phyloP scores from a whole-genome alignment of 2,797 vertebrate species.

The Helicolenus hilgendorfi region DNA sequence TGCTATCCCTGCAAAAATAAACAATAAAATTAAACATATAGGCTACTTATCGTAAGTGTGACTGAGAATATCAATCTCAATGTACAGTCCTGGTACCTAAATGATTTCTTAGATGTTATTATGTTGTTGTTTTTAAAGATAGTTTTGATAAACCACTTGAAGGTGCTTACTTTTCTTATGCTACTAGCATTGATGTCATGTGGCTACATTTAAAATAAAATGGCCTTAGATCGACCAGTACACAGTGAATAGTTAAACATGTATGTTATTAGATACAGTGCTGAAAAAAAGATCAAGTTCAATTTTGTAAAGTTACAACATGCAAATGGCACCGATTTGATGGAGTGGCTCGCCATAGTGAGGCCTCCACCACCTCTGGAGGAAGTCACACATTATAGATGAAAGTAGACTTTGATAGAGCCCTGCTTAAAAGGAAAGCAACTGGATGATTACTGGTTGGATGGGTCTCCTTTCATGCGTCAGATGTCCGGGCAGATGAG shows the following conservation, averaged over 20 bases:
- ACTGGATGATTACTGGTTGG: conserved; percentile 77
- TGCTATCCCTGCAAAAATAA: not conserved
- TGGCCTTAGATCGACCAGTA: not conserved
- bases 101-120: not conserved
- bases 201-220: not conserved
- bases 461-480: conserved; percentile 78
- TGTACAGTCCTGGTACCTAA: not conserved
- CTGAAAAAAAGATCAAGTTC: not conserved
- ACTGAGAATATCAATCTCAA: not conserved
- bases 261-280: not conserved
- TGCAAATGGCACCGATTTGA: not conserved
- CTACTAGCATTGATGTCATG: too few relatives aligned
- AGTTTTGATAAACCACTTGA: not conserved
- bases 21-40: not conserved
- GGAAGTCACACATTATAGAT: conserved; percentile 78
- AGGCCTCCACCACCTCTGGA: conserved; percentile 60
- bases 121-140: not conserved
- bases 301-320: not conserved
- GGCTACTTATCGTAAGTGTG: not conserved
- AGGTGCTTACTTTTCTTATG: too few relatives aligned
- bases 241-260: not conserved
- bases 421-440: conserved; percentile 74
- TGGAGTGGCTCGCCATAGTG: conserved; percentile 1
- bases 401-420: conserved; percentile 85
- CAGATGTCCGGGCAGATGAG: conserved; percentile 80